Base-by-base conservation (phyloP, 2,113 vertebrate species). In the Grallaria varia region DNA sequence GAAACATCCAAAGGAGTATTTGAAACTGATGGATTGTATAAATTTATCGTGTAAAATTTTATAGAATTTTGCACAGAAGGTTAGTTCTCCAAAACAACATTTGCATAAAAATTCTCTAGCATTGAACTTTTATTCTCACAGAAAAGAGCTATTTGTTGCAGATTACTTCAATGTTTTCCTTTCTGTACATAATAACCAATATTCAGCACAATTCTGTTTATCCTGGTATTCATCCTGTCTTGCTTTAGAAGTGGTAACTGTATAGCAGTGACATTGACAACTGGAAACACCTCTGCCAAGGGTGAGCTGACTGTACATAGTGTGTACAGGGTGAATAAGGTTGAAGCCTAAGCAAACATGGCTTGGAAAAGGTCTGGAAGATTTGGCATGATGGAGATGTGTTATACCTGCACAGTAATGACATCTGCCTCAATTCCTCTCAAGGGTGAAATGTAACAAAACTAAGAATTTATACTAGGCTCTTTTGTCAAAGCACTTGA, bases 391-490 rank as follows among this genome's bases (percentile, higher is more conserved):
- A 22, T 21, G 23, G 20, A 64, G 50, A 30, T 40, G 6, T 24
- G 9, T 27, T 69, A 15, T 49, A 39, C 47, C n/a, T 72, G 52
- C 0, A 0, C 53, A 53, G 47, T 72, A 60, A 49, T 49, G 23
- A 15, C 27, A 40, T 19, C 49, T 50, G 14, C 10, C 31, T 33
- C 21, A 42, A 15, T 21, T 39, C 17, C 33, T 60, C 10, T 28
- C 30, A 47, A 63, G 16, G n/a, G 14, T 50, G 73, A 87, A 63
- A 47, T 47, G 20, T 5, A 49, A 47, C 35, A n/a, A 76, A 59
- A 15, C 37, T 44, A 62, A 60, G 28, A 68, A 44, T 56, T 72
- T 72, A 35, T 30, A 35, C 30, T 10, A 14, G 18, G 8, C 2
- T 49, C 86, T 66, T 66, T 81, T 67, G 30, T 55, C 71, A 55